Conservation (phyloP, 2,797 vertebrate species). For the Cheirogaleus major region DNA sequence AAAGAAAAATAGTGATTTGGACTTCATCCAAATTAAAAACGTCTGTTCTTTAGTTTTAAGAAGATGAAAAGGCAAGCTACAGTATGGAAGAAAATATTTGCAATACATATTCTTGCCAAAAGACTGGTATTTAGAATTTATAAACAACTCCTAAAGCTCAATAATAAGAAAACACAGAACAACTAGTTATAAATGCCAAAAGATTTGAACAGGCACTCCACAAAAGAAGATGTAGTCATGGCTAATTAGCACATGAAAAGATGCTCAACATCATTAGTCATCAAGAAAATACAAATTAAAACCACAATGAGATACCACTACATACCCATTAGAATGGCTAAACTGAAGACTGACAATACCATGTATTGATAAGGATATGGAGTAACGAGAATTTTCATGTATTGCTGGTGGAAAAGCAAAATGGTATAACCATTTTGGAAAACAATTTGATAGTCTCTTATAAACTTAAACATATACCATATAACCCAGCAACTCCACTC, state of each 20-base stretch:
- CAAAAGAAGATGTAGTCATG: neutral
- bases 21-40: neutral
- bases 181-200: neutral
- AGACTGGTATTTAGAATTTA: neutral
- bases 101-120: neutral
- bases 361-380: neutral
- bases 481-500: neutral
- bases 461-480: neutral
- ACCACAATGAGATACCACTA: neutral
- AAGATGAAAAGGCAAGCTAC: slow-evolving; percentile 4
- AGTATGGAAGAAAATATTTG: neutral
- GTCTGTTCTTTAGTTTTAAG: slow-evolving; percentile 18
- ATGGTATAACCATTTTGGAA: neutral
- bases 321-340: neutral
- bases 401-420: neutral
- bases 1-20: neutral
- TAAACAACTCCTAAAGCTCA: neutral
- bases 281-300: neutral
- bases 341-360: neutral
- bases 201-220: neutral
- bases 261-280: neutral
- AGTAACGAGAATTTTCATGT: neutral
- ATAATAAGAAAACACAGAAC: neutral
- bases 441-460: neutral
- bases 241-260: neutral